Evolutionary conservation across 2,888 invertebrate genomes (phyloP).

Genomic region (Erebia aethiops): DNA sequence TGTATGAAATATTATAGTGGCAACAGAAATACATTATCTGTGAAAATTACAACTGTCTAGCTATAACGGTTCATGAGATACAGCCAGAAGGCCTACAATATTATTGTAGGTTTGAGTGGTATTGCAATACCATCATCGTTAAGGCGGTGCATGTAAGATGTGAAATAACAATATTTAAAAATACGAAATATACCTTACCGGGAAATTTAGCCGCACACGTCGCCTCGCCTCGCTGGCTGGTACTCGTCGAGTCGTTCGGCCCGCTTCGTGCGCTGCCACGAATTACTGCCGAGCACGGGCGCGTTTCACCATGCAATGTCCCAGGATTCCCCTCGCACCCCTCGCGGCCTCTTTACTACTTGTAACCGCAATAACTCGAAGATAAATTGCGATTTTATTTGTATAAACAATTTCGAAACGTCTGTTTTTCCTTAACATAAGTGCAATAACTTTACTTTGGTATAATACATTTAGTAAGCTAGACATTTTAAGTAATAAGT

Average conservation of each 20-base stretch:
- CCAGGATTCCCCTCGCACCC: neutral
- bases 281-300: neutral
- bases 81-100: no score
- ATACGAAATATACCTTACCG: constrained; percentile 4
- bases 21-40: no score
- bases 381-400: constrained; percentile 4
- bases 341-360: constrained; percentile 4
- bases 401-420: neutral
- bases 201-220: neutral
- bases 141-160: constrained; percentile 1
- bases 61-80: no score
- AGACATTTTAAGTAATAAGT: neutral
- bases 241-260: neutral
- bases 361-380: neutral
- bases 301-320: neutral
- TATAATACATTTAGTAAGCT: constrained; percentile 1
- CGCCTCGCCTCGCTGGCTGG: neutral
- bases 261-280: constrained; percentile 1
- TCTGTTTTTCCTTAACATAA: neutral
- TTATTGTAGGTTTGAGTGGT: no score
- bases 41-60: no score
- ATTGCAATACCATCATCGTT: neutral
- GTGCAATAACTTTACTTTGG: neutral
- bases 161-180: constrained; percentile 2
- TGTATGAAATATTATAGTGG: no score